Base-by-base conservation (phyloP, 1,140 invertebrate genomes). In the Drosophila parabipectinata region DNA sequence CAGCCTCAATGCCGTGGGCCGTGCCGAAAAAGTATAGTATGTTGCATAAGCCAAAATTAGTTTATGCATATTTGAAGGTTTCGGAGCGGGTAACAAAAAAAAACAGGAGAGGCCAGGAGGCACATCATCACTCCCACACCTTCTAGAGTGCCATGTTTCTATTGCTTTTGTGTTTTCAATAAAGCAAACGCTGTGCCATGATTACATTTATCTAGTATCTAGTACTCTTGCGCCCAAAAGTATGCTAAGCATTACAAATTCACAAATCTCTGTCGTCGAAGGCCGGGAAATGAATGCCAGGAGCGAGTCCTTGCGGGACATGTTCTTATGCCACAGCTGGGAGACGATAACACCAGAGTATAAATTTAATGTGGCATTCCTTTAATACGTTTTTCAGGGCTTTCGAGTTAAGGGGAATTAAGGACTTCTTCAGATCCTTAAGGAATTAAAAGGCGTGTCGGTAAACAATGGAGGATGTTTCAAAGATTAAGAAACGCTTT, bases 41-140 rank as follows among this genome's bases (percentile, higher is more conserved):
- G 77, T 79, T 79, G 77, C 77, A 79, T 79, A 71, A 79, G 77
- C 55, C 66, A 57, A 79, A 79, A 79, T 79, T 79, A 69, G 77
- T 74, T 79, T 79, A 69, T 79, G 77, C 77, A 79, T 79, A 79
- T 79, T 79, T 79, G 77, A 79, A 45, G 58, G 62, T 53, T 53
- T 37, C 39, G 32, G 34, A 37, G 53, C 52, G 61, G 47, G 34
- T 24, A 28, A 18, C 59, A 51, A 18, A 72, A 52, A 28, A 7
- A 28, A 28, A 7, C 21, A 28, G 26, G 6, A 28, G 26, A 32
- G 26, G 48, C 12, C 30, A 28, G 21, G 37, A 37, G 26, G 4
- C 6, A 28, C 1, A 30, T 15, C 51, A 14, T n/a, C 51, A 34
- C 44, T 6, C 14, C 15, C 15, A 18, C 41, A 6, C 5, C 44